Evolutionary conservation across 2,888 invertebrate species (phyloP).

Genomic region (Steinernema hermaphroditum): DNA sequence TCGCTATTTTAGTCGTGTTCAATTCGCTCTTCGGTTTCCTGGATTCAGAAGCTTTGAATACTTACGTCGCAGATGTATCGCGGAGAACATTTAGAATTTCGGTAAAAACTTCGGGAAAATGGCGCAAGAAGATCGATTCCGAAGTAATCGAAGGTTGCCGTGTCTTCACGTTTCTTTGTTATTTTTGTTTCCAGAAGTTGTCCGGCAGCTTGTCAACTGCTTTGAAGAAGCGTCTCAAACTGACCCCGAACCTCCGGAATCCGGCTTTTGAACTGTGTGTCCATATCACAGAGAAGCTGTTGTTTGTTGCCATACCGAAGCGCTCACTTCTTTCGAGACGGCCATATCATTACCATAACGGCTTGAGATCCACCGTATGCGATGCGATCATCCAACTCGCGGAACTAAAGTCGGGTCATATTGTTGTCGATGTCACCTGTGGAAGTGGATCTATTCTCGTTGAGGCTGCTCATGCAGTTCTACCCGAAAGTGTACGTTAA

Average conservation of each 20-base stretch:
- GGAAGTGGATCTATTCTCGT: conserved; percentile 14
- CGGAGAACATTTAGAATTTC: background rate
- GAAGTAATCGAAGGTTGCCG: background rate
- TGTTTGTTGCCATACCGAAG: conserved; percentile 3
- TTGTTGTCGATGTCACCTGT: conserved; percentile 9
- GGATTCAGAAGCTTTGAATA: background rate
- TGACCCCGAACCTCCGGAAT: background rate
- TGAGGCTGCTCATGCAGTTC: conserved; percentile 1
- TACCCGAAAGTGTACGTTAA: background rate
- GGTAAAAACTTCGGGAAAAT: conserved; percentile 20
- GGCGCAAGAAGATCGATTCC: conserved; percentile 14
- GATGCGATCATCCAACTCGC: conserved; percentile 12
- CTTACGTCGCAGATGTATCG: background rate
- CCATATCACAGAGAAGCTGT: background rate
- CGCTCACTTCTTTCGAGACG: background rate
- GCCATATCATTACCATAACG: background rate
- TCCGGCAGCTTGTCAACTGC: conserved; percentile 7
- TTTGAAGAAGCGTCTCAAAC: background rate
- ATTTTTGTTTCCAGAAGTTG: conserved; percentile 6
- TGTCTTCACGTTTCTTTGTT: background rate
- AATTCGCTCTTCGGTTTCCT: conserved; percentile 5
- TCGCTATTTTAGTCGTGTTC: background rate
- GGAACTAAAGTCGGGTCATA: background rate
- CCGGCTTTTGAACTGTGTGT: background rate
- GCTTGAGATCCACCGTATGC: conserved; percentile 8